Conservation (phyloP, 1,140 invertebrate species). For the Zaprionus inermis region DNA sequence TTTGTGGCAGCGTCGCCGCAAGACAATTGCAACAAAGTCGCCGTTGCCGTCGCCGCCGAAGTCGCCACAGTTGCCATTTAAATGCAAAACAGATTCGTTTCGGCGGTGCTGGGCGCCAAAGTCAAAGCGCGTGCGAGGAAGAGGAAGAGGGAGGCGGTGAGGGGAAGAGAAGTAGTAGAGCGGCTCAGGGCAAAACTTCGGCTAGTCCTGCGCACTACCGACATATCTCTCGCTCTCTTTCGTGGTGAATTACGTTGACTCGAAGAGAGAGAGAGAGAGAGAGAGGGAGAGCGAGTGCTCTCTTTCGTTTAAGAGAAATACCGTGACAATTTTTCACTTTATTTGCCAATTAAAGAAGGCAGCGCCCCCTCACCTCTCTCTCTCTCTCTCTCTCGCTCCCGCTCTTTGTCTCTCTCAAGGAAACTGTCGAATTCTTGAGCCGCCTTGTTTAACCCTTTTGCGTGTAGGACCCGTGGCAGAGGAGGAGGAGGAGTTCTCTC, state of each 20-base stretch:
- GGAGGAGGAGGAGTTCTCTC: too few species aligned
- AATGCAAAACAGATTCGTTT: slow-evolving; percentile 67
- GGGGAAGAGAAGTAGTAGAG: background rate
- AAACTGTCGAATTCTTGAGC: slow-evolving; percentile 30
- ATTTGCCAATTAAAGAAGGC: slow-evolving; percentile 68
- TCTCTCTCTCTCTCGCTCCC: background rate
- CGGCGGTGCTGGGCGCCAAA: slow-evolving; percentile 37
- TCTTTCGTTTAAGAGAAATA: slow-evolving; percentile 12
- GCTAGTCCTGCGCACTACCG: slow-evolving; percentile 43
- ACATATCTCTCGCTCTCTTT: slow-evolving; percentile 30
- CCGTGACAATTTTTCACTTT: slow-evolving; percentile 41
- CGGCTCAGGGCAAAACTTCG: background rate
- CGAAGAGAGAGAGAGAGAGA: slow-evolving; percentile 16
- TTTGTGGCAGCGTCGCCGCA: slow-evolving; percentile 54
- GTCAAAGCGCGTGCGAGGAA: slow-evolving; percentile 39
- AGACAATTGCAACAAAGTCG: slow-evolving; percentile 67
- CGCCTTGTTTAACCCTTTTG: slow-evolving; percentile 4
- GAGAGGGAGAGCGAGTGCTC: too few species aligned
- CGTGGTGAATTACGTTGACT: slow-evolving; percentile 35
- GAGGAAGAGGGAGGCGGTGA: background rate
- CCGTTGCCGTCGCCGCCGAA: slow-evolving; percentile 39
- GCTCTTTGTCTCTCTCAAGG: background rate
- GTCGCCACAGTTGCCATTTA: slow-evolving; percentile 62
- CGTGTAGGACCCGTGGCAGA: too few species aligned
- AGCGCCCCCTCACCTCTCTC: background rate